Conservation (phyloP, 2,888 invertebrate genomes). For the Mythimna albipuncta region DNA sequence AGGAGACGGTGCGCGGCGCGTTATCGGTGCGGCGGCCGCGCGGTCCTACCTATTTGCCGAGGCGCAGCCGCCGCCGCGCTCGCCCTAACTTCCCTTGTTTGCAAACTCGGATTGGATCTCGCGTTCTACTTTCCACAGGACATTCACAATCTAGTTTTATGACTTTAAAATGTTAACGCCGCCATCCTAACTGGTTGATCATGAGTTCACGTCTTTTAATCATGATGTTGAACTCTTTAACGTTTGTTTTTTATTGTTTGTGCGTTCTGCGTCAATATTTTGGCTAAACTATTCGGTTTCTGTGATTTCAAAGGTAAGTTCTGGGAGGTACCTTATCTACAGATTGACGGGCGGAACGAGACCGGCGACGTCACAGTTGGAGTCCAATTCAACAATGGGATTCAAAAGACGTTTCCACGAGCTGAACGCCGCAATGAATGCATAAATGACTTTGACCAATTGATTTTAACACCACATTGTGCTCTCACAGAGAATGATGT, state of each 20-base stretch:
- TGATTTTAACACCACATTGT: slow-evolving; percentile 86
- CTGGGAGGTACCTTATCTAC: slow-evolving; percentile 70
- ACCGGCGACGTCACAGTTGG: slow-evolving; percentile 83
- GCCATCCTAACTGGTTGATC: slow-evolving; percentile 77
- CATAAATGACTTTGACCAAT: slow-evolving; percentile 87
- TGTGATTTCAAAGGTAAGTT: slow-evolving; percentile 58
- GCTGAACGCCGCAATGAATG: slow-evolving; percentile 77
- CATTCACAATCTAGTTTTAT: slow-evolving; percentile 89
- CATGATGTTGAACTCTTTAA: slow-evolving; percentile 64
- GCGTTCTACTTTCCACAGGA: slow-evolving; percentile 88
- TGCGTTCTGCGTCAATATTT: slow-evolving; percentile 38
- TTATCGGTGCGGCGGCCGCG: slow-evolving; percentile 87
- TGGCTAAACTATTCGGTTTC: slow-evolving; percentile 56
- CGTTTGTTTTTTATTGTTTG: slow-evolving; percentile 48
- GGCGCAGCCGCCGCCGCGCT: slow-evolving; percentile 55
- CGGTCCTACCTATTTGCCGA: slow-evolving; percentile 60
- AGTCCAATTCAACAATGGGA: slow-evolving; percentile 79
- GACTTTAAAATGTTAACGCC: slow-evolving; percentile 86
- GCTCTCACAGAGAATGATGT: slow-evolving; percentile 69
- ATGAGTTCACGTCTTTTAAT: slow-evolving; percentile 71
- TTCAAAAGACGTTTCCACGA: slow-evolving; percentile 79
- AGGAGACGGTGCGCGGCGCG: slow-evolving; percentile 86
- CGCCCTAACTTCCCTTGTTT: slow-evolving; percentile 89
- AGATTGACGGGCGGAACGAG: slow-evolving; percentile 76
- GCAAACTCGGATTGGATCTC: slow-evolving; percentile 90